These are phyloP conservation scores for Fragum whitleyi DNA, from an alignment of 2,888 invertebrate species.

Conservation along the genomic window DNA sequence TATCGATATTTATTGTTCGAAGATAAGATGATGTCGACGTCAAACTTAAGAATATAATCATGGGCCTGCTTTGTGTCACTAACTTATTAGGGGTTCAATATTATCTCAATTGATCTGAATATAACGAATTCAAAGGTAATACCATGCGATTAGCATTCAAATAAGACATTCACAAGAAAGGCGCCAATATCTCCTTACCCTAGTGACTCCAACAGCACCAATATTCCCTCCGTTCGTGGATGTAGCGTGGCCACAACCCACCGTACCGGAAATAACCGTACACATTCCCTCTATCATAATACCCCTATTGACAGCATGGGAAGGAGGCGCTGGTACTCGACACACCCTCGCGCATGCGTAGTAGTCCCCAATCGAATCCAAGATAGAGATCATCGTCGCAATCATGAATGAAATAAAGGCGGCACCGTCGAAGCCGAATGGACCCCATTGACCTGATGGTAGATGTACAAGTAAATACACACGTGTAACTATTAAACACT, in stretches of 20 bases:
- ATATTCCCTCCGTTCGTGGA: conserved; percentile 96
- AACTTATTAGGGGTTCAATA: no score
- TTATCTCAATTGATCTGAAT: no score
- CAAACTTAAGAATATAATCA: no score
- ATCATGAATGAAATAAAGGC: conserved; percentile 73
- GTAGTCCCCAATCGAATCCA: conserved; percentile 91
- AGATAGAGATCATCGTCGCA: conserved; percentile 73
- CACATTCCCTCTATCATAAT: conserved; percentile 91
- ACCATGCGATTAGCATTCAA: no score
- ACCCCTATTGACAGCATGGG: conserved; percentile 94
- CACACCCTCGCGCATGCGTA: conserved; percentile 91
- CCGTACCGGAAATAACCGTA: conserved; percentile 91
- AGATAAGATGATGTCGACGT: no score
- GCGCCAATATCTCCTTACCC: conserved; percentile 88
- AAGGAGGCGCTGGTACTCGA: conserved; percentile 92
- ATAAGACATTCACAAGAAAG: no score
- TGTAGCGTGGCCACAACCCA: conserved; percentile 94
- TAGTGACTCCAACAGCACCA: conserved; percentile 94
- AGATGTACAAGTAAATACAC: no score
- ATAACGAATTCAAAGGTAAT: no score
- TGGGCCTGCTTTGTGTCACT: no score
- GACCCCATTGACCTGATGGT: conserved; percentile 74
- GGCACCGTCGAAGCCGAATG: conserved; percentile 68
- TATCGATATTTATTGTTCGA: no score
- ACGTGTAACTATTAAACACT: no score